phyloP scores from a whole-genome alignment of 2,888 invertebrate species.

The Leucozona laternaria region DNA sequence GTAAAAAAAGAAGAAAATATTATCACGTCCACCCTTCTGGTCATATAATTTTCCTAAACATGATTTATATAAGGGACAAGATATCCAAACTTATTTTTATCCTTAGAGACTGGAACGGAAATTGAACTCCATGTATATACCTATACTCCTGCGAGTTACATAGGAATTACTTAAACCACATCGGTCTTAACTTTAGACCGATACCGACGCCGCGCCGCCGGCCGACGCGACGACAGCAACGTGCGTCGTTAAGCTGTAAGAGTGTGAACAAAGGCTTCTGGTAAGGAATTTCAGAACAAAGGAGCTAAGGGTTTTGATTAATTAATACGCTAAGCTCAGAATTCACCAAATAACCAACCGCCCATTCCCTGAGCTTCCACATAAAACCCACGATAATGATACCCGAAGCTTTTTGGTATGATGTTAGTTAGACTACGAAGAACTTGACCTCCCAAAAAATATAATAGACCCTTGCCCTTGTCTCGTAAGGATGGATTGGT shows the following conservation, averaged over 20 bases:
- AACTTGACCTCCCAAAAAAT: conserved; percentile 3
- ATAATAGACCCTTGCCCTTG: neutral
- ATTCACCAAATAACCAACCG: neutral
- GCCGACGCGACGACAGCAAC: neutral
- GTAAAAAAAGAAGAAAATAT: conserved; percentile 3
- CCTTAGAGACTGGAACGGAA: neutral
- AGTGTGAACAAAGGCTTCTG: neutral
- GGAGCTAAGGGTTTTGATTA: conserved; percentile 5
- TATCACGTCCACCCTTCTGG: conserved; percentile 21
- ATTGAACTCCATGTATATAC: neutral
- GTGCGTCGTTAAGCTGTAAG: neutral
- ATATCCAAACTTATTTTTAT: conserved; percentile 12
- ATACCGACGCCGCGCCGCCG: neutral
- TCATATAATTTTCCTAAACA: conserved; percentile 17
- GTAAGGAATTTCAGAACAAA: neutral
- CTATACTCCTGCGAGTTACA: neutral
- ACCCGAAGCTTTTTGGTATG: neutral
- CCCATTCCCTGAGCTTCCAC: neutral
- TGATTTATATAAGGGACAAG: conserved; percentile 22
- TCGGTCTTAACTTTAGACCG: neutral
- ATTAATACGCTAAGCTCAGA: conserved; percentile 7
- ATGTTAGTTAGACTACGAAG: neutral
- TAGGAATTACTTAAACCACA: conserved; percentile 9
- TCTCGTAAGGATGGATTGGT: neutral
- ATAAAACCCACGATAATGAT: neutral